phyloP scores from a whole-genome alignment of 2,113 vertebrate genomes.

The Dicaeum eximium region DNA sequence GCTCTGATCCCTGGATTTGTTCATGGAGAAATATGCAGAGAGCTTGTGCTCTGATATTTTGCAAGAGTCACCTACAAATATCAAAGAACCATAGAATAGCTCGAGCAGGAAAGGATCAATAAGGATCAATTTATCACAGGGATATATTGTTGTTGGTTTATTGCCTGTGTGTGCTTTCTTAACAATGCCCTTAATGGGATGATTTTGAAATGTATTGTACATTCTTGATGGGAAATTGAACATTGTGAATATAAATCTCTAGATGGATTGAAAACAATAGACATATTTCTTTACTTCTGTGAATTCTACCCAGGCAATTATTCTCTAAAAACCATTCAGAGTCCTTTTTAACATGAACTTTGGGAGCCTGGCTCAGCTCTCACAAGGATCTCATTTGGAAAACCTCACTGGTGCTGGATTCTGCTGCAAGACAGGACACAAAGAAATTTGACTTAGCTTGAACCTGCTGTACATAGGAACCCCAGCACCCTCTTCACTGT shows the following conservation, averaged over 20 bases:
- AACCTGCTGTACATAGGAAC: not conserved
- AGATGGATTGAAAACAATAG: not conserved
- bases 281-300: not conserved
- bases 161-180: slow-evolving; percentile 25
- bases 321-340: not conserved
- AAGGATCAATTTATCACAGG: not conserved
- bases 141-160: not conserved
- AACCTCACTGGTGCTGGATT: not conserved
- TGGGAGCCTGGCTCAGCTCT: not conserved
- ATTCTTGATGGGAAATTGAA: not conserved
- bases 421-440: not conserved
- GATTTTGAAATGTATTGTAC: not conserved
- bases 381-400: not conserved
- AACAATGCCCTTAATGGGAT: not conserved
- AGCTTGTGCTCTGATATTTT: slow-evolving; percentile 40
- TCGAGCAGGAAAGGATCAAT: not conserved
- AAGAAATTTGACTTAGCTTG: not conserved
- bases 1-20: slow-evolving; percentile 25
- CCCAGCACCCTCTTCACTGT: not conserved
- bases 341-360: not conserved
- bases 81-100: not conserved
- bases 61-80: not conserved
- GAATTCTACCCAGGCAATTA: not conserved
- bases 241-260: not conserved
- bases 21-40: slow-evolving; percentile 8